Conservation (phyloP, 2,888 invertebrate genomes). For the Drosophila nigricruria region DNA sequence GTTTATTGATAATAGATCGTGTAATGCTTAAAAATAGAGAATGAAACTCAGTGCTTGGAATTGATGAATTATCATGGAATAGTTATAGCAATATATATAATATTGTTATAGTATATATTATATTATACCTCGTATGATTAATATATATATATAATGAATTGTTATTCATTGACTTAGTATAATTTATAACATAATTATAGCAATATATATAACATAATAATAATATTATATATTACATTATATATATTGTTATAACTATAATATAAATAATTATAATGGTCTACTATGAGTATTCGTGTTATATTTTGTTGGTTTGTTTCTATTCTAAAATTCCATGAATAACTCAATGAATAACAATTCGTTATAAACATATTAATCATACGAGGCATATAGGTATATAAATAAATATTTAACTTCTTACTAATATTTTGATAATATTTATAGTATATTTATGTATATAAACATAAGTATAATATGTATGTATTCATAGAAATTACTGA, state of each 20-base stretch:
- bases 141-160: too few relatives aligned
- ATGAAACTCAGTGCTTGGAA: background rate
- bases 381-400: background rate
- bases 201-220: background rate
- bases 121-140: too few relatives aligned
- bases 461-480: background rate
- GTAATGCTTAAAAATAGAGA: constrained; percentile 8
- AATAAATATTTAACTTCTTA: background rate
- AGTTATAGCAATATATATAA: background rate
- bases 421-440: background rate
- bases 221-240: too few relatives aligned
- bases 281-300: background rate
- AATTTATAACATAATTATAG: too few relatives aligned
- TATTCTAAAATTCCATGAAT: background rate
- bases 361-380: background rate
- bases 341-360: background rate
- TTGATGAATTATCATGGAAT: background rate
- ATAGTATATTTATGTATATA: background rate
- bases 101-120: too few relatives aligned
- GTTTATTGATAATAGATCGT: background rate
- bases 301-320: background rate
- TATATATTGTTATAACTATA: background rate
- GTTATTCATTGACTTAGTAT: too few relatives aligned
- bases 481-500: background rate
- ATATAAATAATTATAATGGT: background rate